Conservation (phyloP, 2,888 invertebrate species). For the Hipparchia sbordonii region DNA sequence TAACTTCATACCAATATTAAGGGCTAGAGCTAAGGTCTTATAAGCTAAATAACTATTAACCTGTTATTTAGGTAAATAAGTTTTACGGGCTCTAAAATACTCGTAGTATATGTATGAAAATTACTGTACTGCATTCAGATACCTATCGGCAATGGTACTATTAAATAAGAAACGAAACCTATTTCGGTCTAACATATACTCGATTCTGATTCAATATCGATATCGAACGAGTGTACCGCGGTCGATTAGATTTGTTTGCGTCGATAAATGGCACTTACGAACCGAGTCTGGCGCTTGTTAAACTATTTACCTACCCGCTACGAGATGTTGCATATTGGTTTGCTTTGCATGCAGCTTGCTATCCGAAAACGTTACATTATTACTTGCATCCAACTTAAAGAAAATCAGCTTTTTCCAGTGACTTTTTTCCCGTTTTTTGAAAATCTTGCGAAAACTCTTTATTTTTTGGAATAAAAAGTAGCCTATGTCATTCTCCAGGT, state of each 20-base stretch:
- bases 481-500: too few species aligned
- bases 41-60: too few species aligned
- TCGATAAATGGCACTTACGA: conserved; percentile 40
- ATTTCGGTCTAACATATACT: conserved; percentile 26
- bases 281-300: conserved; percentile 37
- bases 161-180: conserved; percentile 28
- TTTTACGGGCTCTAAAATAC: conserved; percentile 1
- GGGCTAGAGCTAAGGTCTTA: too few species aligned
- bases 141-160: neutral
- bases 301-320: conserved; percentile 39
- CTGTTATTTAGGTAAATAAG: neutral
- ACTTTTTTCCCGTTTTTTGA: too few species aligned
- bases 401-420: too few species aligned
- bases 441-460: too few species aligned
- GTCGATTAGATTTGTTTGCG: conserved; percentile 42
- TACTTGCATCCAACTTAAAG: too few species aligned
- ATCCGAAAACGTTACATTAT: conserved; percentile 22
- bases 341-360: conserved; percentile 30
- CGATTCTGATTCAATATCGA: conserved; percentile 36
- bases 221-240: conserved; percentile 34
- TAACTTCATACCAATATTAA: too few species aligned
- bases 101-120: neutral
- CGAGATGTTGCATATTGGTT: conserved; percentile 34
- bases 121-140: conserved; percentile 11
- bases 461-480: too few species aligned